Conservation (phyloP, 2,113 vertebrate species). For the Myrmecophaga tridactyla region DNA sequence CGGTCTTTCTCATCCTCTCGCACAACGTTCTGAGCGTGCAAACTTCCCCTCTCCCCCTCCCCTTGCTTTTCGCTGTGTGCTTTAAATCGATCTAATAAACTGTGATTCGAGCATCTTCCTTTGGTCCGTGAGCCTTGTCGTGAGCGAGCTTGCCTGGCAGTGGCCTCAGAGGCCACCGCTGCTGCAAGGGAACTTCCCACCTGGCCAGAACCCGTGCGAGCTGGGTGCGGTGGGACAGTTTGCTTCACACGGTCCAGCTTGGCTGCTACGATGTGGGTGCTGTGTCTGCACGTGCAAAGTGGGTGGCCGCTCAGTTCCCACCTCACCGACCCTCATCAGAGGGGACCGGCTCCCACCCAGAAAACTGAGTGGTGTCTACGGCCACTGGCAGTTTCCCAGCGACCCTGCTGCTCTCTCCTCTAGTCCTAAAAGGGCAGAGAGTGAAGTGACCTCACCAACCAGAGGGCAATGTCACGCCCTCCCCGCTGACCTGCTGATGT, state of each 20-base stretch:
- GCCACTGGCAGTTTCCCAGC: not conserved
- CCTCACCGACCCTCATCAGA: no score
- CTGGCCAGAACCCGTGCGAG: not conserved
- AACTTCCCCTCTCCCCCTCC: not conserved
- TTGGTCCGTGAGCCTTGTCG: not conserved
- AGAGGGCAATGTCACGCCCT: no score
- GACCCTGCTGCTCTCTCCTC: not conserved
- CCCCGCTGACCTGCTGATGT: not conserved
- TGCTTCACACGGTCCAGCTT: not conserved
- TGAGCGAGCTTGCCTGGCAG: fast-evolving
- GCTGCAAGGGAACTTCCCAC: not conserved
- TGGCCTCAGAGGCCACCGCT: fast-evolving
- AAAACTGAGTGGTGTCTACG: not conserved
- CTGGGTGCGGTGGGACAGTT: not conserved
- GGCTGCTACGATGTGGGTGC: not conserved
- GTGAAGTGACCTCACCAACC: not conserved
- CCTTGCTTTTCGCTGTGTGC: not conserved
- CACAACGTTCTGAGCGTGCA: not conserved
- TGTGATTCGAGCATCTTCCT: not conserved
- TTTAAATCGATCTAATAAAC: not conserved
- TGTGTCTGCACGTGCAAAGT: not conserved
- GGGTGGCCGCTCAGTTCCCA: not conserved
- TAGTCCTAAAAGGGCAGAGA: not conserved
- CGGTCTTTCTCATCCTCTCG: no score
- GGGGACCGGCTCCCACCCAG: not conserved